phyloP scores from a whole-genome alignment of 2,113 vertebrate species.

The Odobenus rosmarus region DNA sequence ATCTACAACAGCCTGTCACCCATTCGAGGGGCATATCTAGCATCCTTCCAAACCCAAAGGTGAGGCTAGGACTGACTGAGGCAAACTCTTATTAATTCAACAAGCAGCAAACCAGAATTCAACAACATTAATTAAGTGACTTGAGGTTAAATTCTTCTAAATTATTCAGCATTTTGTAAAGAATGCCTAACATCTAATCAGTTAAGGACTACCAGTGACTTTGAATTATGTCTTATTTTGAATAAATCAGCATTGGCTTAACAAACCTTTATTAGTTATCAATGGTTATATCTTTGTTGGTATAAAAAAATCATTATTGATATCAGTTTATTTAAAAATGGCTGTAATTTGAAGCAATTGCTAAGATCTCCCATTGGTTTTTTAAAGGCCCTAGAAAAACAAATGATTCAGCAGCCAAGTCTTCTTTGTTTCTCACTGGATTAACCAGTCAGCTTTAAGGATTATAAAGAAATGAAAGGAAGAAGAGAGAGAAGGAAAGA shows the following conservation, averaged over 20 bases:
- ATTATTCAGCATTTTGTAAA: slow-evolving; percentile 67
- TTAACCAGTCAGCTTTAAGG: background rate
- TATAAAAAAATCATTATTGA: slow-evolving; percentile 41
- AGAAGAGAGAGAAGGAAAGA: background rate
- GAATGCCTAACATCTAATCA: slow-evolving; percentile 66
- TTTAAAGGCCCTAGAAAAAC: background rate
- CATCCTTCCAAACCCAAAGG: background rate
- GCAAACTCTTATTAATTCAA: slow-evolving; percentile 55
- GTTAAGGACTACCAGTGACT: slow-evolving; percentile 64
- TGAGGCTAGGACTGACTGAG: slow-evolving; percentile 34
- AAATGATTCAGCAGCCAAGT: background rate
- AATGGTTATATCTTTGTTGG: slow-evolving; percentile 82
- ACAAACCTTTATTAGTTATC: slow-evolving; percentile 79
- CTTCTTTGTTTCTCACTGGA: background rate
- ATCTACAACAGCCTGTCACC: background rate
- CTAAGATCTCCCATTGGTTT: background rate
- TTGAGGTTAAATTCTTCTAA: slow-evolving; percentile 51
- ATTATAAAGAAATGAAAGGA: background rate
- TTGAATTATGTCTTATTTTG: slow-evolving; percentile 70
- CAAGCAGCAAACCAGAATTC: slow-evolving; percentile 53
- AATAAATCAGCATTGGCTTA: slow-evolving; percentile 82
- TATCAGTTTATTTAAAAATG: slow-evolving; percentile 41
- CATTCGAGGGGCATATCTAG: background rate
- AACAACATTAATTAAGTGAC: slow-evolving; percentile 60
- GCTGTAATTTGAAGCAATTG: slow-evolving; percentile 54